Evolutionary conservation across 2,888 invertebrate genomes (phyloP).

Genomic region (Cheilosia pagana): DNA sequence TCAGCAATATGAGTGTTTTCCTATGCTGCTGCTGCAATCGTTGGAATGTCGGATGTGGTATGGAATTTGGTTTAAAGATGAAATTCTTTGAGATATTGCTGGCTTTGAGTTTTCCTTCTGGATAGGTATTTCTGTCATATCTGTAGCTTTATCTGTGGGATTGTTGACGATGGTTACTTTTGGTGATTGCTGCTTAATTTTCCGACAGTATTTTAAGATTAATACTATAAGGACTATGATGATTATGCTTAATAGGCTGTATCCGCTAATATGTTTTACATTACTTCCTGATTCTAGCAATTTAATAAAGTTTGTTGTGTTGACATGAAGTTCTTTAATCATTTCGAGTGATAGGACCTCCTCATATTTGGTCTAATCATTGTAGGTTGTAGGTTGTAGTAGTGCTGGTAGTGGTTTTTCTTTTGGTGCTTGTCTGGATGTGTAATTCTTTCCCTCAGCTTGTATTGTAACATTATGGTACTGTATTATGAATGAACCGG

Average conservation of each 20-base stretch:
- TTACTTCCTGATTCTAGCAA: background rate
- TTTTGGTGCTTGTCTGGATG: conserved; percentile 9
- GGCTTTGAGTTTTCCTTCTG: no score
- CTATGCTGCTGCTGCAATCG: no score
- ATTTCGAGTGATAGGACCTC: conserved; percentile 37
- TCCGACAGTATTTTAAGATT: background rate
- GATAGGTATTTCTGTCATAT: background rate
- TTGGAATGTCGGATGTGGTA: no score
- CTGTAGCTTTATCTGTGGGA: background rate
- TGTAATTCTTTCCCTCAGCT: conserved; percentile 12
- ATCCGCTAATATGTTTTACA: conserved; percentile 1
- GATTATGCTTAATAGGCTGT: no score
- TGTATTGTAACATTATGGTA: conserved; percentile 16
- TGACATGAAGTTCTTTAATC: conserved; percentile 44
- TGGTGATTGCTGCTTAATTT: background rate
- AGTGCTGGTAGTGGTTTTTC: conserved; percentile 26
- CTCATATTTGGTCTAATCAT: conserved; percentile 3
- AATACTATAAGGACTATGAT: background rate
- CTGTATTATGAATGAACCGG: conserved; percentile 34
- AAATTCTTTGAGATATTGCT: no score
- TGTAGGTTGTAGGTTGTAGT: conserved; percentile 27
- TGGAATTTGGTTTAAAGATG: background rate
- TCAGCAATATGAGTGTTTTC: no score
- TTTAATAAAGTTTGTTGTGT: conserved; percentile 16
- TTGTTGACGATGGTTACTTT: background rate